Conservation (phyloP, 2,888 invertebrate species). For the Exocentrus adspersus region DNA sequence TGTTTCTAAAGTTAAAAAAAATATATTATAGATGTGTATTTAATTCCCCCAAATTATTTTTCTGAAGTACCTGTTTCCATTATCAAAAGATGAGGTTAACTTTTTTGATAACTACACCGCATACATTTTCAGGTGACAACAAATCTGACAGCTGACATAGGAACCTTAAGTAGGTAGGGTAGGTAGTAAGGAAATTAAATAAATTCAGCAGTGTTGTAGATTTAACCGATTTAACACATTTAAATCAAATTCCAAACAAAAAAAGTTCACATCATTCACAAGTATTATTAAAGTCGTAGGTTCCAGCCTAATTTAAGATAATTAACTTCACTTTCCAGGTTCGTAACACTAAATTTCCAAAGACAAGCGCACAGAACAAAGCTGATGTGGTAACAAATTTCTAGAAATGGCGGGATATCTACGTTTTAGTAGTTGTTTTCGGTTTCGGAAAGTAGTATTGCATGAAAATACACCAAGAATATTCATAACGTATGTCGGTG, state of each 20-base stretch:
- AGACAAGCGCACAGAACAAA: conserved; percentile 29
- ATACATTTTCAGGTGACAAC: conserved; percentile 34
- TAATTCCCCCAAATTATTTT: background rate
- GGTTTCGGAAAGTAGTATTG: conserved; percentile 42
- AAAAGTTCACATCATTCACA: background rate
- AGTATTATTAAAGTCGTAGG: no score
- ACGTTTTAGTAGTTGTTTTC: conserved; percentile 33
- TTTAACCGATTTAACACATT: conserved; percentile 10
- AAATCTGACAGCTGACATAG: conserved; percentile 31
- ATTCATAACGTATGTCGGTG: conserved; percentile 35
- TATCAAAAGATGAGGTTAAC: conserved; percentile 31
- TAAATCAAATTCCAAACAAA: conserved; percentile 11
- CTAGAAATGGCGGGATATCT: conserved; percentile 39
- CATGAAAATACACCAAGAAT: conserved; percentile 17
- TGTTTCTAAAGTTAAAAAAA: conserved; percentile 33
- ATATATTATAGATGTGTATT: no score
- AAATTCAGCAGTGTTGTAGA: conserved; percentile 14
- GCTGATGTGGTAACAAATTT: conserved; percentile 36
- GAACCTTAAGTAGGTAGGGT: no score
- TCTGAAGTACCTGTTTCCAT: conserved; percentile 40
- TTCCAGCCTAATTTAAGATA: no score
- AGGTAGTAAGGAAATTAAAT: conserved; percentile 29
- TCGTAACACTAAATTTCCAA: conserved; percentile 35
- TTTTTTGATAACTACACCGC: conserved; percentile 13
- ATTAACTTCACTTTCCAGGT: conserved; percentile 32